Percentiles rank a stretch among this genome's conserved stretches.
Evolutionary conservation across 2,888 invertebrate genomes (phyloP).

Genomic region (Elegia similella): DNA sequence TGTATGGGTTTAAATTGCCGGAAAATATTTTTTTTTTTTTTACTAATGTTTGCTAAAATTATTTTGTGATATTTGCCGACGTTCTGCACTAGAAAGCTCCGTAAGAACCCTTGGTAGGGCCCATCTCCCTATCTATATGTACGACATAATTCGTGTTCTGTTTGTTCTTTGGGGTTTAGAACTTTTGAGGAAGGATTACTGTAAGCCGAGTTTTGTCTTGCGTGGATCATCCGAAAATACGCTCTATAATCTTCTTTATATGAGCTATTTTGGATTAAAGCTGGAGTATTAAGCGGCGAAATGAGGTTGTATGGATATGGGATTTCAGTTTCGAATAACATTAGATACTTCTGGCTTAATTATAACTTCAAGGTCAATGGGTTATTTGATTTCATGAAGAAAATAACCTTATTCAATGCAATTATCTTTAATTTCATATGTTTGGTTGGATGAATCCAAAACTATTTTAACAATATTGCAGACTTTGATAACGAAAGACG

Average conservation of each 20-base stretch:
- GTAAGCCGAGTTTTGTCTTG: slow-evolving; percentile 9
- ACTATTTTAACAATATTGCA: too few relatives aligned
- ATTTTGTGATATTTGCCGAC: neutral
- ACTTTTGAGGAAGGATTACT: slow-evolving; percentile 13
- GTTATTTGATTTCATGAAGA: too few relatives aligned
- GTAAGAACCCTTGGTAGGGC: neutral
- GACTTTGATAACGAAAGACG: too few relatives aligned
- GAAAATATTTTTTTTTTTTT: too few relatives aligned
- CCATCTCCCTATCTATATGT: slow-evolving; percentile 6
- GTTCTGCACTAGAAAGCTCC: neutral
- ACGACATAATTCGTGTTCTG: slow-evolving; percentile 15
- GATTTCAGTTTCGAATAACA: slow-evolving; percentile 9
- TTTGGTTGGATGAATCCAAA: too few relatives aligned
- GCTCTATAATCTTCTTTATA: neutral
- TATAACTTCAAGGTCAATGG: neutral
- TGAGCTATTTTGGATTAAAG: slow-evolving; percentile 4
- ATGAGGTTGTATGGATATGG: neutral
- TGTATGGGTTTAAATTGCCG: too few relatives aligned
- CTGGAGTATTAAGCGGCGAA: neutral
- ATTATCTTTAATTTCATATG: too few relatives aligned
- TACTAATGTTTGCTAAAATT: too few relatives aligned
- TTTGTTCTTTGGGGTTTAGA: slow-evolving; percentile 16
- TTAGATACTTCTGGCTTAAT: neutral
- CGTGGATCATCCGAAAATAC: slow-evolving; percentile 4
- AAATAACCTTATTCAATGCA: too few relatives aligned